These are phyloP conservation scores for Charaxes varanes DNA, from an alignment of 1,140 invertebrate species.

Conservation along the genomic window DNA sequence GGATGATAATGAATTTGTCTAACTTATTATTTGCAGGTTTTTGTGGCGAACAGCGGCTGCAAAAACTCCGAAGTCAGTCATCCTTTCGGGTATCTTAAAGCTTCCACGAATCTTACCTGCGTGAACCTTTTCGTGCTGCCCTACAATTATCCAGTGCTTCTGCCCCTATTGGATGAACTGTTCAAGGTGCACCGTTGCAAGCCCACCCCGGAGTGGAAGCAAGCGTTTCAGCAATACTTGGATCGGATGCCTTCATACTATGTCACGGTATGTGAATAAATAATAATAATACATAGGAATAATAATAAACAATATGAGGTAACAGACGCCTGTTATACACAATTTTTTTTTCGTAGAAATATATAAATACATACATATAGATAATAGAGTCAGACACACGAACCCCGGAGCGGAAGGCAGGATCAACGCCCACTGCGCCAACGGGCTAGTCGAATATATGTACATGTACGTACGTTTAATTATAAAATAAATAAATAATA, in stretches of 20 bases:
- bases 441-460: too few species aligned
- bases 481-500: too few species aligned
- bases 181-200: constrained; percentile 93
- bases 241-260: constrained; percentile 98
- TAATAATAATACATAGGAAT: too few species aligned
- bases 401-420: too few species aligned
- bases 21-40: constrained; percentile 79
- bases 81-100: constrained; percentile 99
- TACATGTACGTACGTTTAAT: too few species aligned
- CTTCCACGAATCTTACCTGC: constrained; percentile 93
- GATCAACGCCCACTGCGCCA: too few species aligned
- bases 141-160: constrained; percentile 97
- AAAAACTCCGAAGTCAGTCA: constrained; percentile 91
- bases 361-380: too few species aligned
- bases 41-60: constrained; percentile 88
- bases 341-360: too few species aligned
- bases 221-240: constrained; percentile 94
- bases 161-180: constrained; percentile 94
- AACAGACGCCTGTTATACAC: too few species aligned
- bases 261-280: constrained; percentile 86
- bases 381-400: too few species aligned
- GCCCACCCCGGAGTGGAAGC: constrained; percentile 91
- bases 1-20: too few species aligned
- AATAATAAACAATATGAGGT: too few species aligned
- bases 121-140: constrained; percentile 99